Base-by-base conservation (phyloP, 2,888 invertebrate species). In the Tryphoninae sp. region DNA sequence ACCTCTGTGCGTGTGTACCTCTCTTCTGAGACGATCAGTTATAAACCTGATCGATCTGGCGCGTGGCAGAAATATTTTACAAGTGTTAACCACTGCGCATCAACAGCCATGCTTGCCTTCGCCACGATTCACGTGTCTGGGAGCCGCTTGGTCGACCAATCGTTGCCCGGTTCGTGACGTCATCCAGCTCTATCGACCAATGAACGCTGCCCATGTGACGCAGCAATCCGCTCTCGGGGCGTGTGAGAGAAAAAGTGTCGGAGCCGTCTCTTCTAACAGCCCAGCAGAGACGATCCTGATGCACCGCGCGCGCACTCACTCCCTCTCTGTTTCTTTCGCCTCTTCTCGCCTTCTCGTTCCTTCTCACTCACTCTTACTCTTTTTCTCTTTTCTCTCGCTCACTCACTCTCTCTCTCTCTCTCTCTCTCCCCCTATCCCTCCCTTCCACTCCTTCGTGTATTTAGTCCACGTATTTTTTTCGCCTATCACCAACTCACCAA, bases 81-180 rank as follows among this genome's bases (percentile, higher is more conserved):
- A 89, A 88, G 90, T 89, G 88, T 88, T 90, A 90, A 91, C 91
- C 91, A 92, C 91, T 92, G 92, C 91, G 92, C 92, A 92, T 90
- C 91, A 91, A 92, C 92, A 90, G 92, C 92, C 92, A 92, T 91
- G 92, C 92, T 59, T 59, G 72, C 78, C 16, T 89, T 89, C 90
- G 90, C 91, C 92, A 89, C 90, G 89, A 90, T 91, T 92, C 92
- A 92, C 92, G 92, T 92, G 92, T 92, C 92, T 89, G 90, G 91
- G 91, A 87, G 85, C 88, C 90, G 88, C 87, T 86, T 84, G 86
- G 80, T 86, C 86, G 85, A 85, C 92, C 92, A 92, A 92, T 92
- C 86, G 85, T 82, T 82, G 85, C 85, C 82, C 77, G 79, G 84
- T 84, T 85, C 86, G 87, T 92, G 92, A 92, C 92, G 92, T 92